Conservation (phyloP, 1,140 invertebrate species). For the Antheraea pernyi region DNA sequence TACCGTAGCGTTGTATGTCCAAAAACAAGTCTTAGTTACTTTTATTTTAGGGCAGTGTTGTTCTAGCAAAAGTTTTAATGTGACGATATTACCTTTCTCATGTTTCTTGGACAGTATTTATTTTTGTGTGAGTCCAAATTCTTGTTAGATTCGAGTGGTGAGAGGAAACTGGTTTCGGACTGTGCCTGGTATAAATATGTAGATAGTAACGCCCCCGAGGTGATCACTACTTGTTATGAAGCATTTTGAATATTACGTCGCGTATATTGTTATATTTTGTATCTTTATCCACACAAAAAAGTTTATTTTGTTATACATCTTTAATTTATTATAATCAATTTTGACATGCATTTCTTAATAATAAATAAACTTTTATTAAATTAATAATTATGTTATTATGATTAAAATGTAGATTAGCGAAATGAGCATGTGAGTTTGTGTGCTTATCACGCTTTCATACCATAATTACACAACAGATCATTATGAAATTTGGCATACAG, state of each 20-base stretch:
- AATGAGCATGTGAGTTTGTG: too few relatives aligned
- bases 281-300: constrained; percentile 37
- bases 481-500: too few relatives aligned
- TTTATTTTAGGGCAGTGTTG: constrained; percentile 48
- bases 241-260: constrained; percentile 39
- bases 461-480: too few relatives aligned
- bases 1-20: constrained; percentile 35
- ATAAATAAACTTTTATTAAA: too few relatives aligned
- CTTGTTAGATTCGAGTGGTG: constrained; percentile 71
- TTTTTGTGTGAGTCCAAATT: constrained; percentile 75
- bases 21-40: constrained; percentile 56
- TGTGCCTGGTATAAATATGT: constrained; percentile 71
- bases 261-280: constrained; percentile 28
- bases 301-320: constrained; percentile 22
- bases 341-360: too few relatives aligned
- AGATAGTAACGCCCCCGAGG: constrained; percentile 65
- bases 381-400: too few relatives aligned
- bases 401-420: too few relatives aligned
- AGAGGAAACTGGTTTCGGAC: constrained; percentile 64
- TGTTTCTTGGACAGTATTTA: constrained; percentile 76
- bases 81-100: constrained; percentile 63
- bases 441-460: too few relatives aligned
- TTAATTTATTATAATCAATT: neutral
- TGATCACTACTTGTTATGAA: constrained; percentile 54
- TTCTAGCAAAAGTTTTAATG: constrained; percentile 43